Base-by-base conservation (phyloP, 2,113 vertebrate genomes). In the Amblyornis subalaris region DNA sequence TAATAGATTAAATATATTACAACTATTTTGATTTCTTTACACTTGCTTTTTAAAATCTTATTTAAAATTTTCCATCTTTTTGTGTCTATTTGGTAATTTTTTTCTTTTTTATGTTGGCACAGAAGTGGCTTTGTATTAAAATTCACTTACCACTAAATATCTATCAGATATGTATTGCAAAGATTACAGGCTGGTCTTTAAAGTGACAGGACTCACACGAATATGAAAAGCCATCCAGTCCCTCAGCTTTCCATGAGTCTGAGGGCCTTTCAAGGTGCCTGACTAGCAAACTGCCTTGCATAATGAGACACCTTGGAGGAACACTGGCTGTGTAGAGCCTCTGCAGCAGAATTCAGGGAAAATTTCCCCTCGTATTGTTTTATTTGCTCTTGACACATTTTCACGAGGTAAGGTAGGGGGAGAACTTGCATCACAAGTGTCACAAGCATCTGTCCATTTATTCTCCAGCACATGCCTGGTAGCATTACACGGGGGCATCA, bases 341-440 rank as follows among this genome's bases (percentile, higher is more conserved):
- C 55, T 71, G 31, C 36, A 53, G 17, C 7, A 76, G 26, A 85
- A 76, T 31, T 72, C 9, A 53, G 28, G 38, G 14, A 6, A 72
- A 60, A 61, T 22, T 67, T 74, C 54, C 14, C 25, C 6, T 81
- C 60, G 14, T 73, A 4, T 53, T 89, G 8, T 53, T 87, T 69
- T 61, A 35, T 70, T 85, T 79, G 22, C 19, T 65, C 29, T 69
- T 50, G 36, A 81, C 8, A 51, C 19, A 14, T 42, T 76, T 75
- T 66, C 25, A 4, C 76, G 45, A 80, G 75, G 14, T 38, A 79
- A 96, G 48, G 14, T 75, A 89, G 87, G 42, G 70, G 44, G 60
- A 93, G 61, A 94, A 89, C 48, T 81, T 88, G 57, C 2, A 13
- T 82, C 81, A 91, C n/a, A 69, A 78, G 48, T 69, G 58, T 72